These are phyloP conservation scores for Simalia tracyae DNA, from an alignment of 2,797 vertebrate genomes.

Conservation along the genomic window DNA sequence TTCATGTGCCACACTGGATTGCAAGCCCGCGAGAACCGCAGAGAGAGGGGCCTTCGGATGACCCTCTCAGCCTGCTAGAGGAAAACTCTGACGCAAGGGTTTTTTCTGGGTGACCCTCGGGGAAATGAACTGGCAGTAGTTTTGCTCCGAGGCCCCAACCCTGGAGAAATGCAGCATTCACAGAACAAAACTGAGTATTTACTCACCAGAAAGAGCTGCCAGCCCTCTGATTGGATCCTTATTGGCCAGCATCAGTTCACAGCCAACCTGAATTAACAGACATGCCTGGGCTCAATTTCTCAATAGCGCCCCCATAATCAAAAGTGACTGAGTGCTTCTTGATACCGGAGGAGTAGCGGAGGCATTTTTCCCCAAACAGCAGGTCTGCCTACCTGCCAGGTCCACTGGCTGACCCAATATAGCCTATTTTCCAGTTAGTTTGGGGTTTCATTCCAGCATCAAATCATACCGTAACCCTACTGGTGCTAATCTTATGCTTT, in stretches of 20 bases:
- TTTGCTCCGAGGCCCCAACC: background rate
- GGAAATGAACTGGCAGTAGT: background rate
- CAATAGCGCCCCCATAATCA: background rate
- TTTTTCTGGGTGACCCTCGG: background rate
- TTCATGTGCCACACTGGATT: constrained; percentile 37
- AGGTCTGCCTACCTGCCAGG: background rate
- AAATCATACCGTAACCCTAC: background rate
- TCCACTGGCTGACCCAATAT: background rate
- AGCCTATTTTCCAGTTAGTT: background rate
- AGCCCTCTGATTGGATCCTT: constrained; percentile 78
- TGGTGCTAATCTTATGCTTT: too few relatives aligned
- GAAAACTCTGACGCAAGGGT: background rate
- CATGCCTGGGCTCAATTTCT: background rate
- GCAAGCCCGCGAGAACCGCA: background rate
- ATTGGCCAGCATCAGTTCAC: constrained; percentile 78
- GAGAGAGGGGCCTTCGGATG: fast-evolving
- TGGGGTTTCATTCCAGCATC: background rate
- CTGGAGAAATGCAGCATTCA: background rate
- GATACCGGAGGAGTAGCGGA: too few relatives aligned
- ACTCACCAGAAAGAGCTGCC: constrained; percentile 82
- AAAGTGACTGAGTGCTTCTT: background rate
- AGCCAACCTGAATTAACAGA: constrained; percentile 80
- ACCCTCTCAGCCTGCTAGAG: too few relatives aligned
- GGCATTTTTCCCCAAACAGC: background rate
- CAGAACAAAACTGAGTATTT: background rate